Evolutionary conservation across 1,140 invertebrate species (phyloP), one percentile per base, ranked within the genome.

Genomic region (Drosophila asahinai): DNA sequence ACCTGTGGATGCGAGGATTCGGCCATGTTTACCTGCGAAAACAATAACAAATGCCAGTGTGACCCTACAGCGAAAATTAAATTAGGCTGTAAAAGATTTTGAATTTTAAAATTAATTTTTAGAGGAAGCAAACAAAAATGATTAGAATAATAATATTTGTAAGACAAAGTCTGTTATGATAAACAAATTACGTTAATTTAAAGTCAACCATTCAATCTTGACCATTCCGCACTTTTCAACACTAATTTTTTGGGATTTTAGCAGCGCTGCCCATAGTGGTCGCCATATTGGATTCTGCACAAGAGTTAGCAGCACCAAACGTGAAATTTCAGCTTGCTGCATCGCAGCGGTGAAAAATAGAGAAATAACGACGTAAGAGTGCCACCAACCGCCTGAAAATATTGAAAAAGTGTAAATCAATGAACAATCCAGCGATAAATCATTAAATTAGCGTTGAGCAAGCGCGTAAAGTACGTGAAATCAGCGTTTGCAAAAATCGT

Each of bases 321-420:
- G 58, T 72, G 63, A 75, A 75, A 67, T 68, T 82, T 67, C 63
- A 72, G 9, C 54, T 55, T 66, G 61, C 64, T 61, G 36, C 62
- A 52, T 81, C 84, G 66, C 66, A 58, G 80, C 70, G 54, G 66
- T 72, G 67, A 77, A 91, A 92, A 92, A 66, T 80, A 47, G 30
- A 64, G 47, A 78, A 87, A 82, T 73, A 73, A 72, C 66, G 57
- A 55, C 66, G 58, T 77, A 59, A 86, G 82, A 89, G 82, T 86
- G 89, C 14, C 17, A 38, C 67, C 64, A 80, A 67, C 43, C 54
- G 42, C 12, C 58, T n/a, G 64, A 83, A 84, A 72, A 64, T 78
- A 81, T 83, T 54, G 22, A 60, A 75, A 92, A 91, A 86, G 84
- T 92, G 76, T 63, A 45, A 58, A 70, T 75, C 38, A 75, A 83